A percentile compares a stretch with the other conserved stretches of the same genome.
Conservation (phyloP, 2,797 vertebrate genomes). For the Limosa lapponica region DNA sequence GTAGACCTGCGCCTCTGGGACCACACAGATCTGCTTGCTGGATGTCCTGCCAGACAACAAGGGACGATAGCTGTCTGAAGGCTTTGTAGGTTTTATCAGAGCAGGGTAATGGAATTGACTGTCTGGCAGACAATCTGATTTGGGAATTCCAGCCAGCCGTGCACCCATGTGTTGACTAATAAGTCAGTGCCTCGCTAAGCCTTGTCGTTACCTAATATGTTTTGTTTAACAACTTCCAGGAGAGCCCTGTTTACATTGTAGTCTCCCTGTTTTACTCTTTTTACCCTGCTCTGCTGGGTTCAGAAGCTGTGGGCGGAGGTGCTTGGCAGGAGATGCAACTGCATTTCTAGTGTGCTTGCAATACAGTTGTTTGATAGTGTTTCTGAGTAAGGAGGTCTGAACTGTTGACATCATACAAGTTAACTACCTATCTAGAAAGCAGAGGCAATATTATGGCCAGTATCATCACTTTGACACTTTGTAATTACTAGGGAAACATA, state of each 20-base stretch:
- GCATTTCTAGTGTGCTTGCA: background rate
- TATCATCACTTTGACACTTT: background rate
- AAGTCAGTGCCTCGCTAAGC: slow-evolving; percentile 46
- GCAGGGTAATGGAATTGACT: slow-evolving; percentile 57
- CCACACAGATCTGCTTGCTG: background rate
- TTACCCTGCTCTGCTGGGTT: background rate
- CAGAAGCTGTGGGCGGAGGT: accelerated
- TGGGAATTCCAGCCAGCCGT: slow-evolving; percentile 61
- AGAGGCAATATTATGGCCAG: background rate
- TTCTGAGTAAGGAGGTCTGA: background rate
- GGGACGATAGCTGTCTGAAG: slow-evolving; percentile 16
- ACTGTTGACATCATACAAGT: background rate
- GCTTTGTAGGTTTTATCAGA: slow-evolving; percentile 46
- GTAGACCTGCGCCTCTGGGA: background rate
- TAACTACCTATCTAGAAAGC: background rate
- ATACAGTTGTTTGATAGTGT: background rate
- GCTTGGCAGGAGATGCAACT: accelerated
- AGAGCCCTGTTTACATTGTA: background rate
- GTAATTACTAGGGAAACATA: background rate
- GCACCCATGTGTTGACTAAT: slow-evolving; percentile 44
- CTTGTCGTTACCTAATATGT: slow-evolving; percentile 18
- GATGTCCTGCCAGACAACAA: background rate
- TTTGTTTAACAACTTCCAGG: slow-evolving; percentile 20
- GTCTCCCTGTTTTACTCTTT: background rate
- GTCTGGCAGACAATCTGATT: slow-evolving; percentile 62